Base-by-base conservation (phyloP, 2,888 invertebrate genomes). In the Acanthoscelides obtectus region DNA sequence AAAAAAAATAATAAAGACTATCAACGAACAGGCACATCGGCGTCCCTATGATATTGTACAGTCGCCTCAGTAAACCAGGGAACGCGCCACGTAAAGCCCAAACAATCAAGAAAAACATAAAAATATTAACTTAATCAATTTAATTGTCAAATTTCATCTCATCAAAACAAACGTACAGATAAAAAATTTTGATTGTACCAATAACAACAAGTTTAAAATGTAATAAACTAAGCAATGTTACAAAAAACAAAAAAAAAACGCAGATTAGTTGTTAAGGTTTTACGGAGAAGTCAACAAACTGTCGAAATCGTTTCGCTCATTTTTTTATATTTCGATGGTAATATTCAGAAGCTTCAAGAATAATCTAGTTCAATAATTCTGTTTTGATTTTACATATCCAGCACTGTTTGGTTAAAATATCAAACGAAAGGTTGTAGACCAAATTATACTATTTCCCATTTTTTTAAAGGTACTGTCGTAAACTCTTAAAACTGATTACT, bases 171-270 rank as follows among this genome's bases (percentile, higher is more conserved):
- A 79, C 79, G 76, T 78, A 80, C 80, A 81, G 78, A 80, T 79
- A 80, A 82, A 80, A 73, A 83, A 84, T 84, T 84, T 84, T 79
- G 83, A 83, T 80, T 81, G 81, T 82, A 81, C 83, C 83, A 84
- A 84, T 83, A 80, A 80, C 74, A 76, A 77, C 76, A 79, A 73
- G 76, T 74, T 72, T 79, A 82, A 83, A 81, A 80, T 79, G 45
- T 45, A 45, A 45, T 82, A 80, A 79, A 81, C 75, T 70, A 77
- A 72, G 72, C 66, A 72, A 72, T 71, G 19, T 67, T 22, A 22
- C 67, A 67, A 72, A 73, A 71, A 77, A 79, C 79, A 80, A 81
- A 81, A 83, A 83, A 83, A 80, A 81, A 83, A 82, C 83, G 83
- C 83, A 84, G 82, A 82, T 72, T 81, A 82, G 82, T 81, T 82